Conservation (phyloP, 2,797 vertebrate genomes). For the Peromyscus nudipes region DNA sequence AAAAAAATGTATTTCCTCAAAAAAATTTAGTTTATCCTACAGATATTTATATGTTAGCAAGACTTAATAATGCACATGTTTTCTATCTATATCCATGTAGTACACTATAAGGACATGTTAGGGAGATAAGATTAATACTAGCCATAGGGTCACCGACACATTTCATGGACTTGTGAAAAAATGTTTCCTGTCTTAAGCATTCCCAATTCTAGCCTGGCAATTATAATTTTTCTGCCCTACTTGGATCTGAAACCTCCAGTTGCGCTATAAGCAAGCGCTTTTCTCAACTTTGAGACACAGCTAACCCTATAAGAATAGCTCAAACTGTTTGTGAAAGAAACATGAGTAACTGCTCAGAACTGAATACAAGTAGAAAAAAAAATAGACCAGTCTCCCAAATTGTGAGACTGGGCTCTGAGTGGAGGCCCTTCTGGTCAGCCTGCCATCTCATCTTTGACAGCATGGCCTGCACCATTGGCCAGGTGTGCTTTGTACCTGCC, state of each 20-base stretch:
- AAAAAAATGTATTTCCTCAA: no score
- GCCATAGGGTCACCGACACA: background rate
- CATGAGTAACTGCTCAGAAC: no score
- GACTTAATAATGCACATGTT: background rate
- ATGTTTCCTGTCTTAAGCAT: background rate
- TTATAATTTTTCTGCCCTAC: background rate
- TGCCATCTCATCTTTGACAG: background rate
- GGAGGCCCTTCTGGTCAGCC: background rate
- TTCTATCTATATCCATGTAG: constrained; percentile 3
- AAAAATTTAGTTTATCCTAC: background rate
- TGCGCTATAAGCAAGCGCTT: background rate
- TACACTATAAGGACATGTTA: background rate
- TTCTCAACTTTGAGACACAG: background rate
- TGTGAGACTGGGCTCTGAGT: background rate
- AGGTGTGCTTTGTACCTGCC: background rate
- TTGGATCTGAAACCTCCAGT: background rate
- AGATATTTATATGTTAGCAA: background rate
- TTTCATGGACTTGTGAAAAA: background rate
- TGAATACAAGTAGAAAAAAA: background rate
- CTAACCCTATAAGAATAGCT: background rate
- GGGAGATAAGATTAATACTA: background rate
- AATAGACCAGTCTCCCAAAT: background rate
- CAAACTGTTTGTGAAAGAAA: background rate
- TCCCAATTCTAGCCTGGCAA: background rate
- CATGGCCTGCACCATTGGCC: background rate